Evolutionary conservation across 2,797 vertebrate species (phyloP), one percentile per base, ranked within the genome.

Genomic region (Gymnothorax javanicus): DNA sequence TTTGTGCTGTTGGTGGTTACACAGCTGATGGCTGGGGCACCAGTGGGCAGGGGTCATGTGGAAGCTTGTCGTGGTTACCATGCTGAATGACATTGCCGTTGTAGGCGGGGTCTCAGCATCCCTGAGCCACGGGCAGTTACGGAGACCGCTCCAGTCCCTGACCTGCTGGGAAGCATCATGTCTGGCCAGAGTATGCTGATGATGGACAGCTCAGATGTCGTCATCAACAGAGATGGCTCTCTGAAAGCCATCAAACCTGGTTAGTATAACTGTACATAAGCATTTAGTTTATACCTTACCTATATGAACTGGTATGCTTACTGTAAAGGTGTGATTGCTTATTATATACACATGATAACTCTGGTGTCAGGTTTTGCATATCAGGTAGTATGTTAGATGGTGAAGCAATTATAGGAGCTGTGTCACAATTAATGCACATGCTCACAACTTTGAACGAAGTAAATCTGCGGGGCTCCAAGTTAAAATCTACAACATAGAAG

Each of bases 211-310:
- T 96, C 97, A 0, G 96, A 98, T 88, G 93, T 99, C 2, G 91
- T 98, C 88, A 99, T 99, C 92, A 98, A 98, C 92, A 95, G 98
- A 67, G 98, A 99, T 64, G 99, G 99, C 88, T 97, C 98, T 0
- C 96, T 99, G 84, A 97, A 97, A 0, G 94, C 97, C 0, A 94
- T 94, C 90, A 97, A 96, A 89, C 90, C 96, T 90, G 94, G 98
- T 99, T 90, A 89, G 52, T 50, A 62, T 83, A 9, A 9, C 25
- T 67, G 62, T n/a, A 67, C 7, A 5, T n/a, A 25, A 13, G 7
- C n/a, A 23, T 9, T 67, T 67, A n/a, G 1, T n/a, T 67, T n/a
- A 25, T 67, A 7, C 25, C 23, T n/a, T n/a, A 67, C 23, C 23
- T 9, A n/a, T 7, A n/a, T 9, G 9, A 7, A 25, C 64, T 67